phyloP scores from a whole-genome alignment of 2,888 invertebrate genomes.

The Artemia sp. region DNA sequence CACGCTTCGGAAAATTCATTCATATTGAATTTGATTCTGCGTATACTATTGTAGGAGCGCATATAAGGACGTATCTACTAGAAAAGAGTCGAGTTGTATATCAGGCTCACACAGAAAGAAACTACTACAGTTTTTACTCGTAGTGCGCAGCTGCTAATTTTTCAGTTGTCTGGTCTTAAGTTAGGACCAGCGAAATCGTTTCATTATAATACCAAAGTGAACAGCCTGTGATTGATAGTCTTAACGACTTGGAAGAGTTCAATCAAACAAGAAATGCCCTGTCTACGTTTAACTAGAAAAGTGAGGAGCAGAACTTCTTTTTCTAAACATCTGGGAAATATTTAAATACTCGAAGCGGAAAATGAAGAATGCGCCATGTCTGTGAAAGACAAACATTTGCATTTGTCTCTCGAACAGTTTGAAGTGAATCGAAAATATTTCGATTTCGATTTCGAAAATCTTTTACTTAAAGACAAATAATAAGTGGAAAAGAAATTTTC shows the following conservation, averaged over 20 bases:
- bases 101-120: constrained; percentile 78
- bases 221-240: constrained; percentile 60
- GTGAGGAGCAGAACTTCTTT: constrained; percentile 56
- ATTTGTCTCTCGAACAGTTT: constrained; percentile 49
- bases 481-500: constrained; percentile 74
- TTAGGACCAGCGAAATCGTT: constrained; percentile 45
- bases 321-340: constrained; percentile 82
- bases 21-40: constrained; percentile 74
- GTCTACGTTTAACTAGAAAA: constrained; percentile 57
- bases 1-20: constrained; percentile 79
- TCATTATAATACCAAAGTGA: constrained; percentile 60
- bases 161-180: constrained; percentile 47
- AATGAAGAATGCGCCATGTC: constrained; percentile 49
- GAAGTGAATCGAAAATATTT: constrained; percentile 59
- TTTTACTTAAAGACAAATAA: constrained; percentile 75
- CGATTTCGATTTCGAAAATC: constrained; percentile 64
- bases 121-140: constrained; percentile 98
- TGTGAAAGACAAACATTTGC: constrained; percentile 47
- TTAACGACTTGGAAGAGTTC: constrained; percentile 66
- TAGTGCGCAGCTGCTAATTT: constrained; percentile 60
- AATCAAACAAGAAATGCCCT: constrained; percentile 59
- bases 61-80: constrained; percentile 89
- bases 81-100: constrained; percentile 95
- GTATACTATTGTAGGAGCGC: constrained; percentile 69
- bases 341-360: constrained; percentile 40